These are phyloP conservation scores for Macquaria ambigua DNA, from an alignment of 2,113 vertebrate genomes.

Conservation along the genomic window DNA sequence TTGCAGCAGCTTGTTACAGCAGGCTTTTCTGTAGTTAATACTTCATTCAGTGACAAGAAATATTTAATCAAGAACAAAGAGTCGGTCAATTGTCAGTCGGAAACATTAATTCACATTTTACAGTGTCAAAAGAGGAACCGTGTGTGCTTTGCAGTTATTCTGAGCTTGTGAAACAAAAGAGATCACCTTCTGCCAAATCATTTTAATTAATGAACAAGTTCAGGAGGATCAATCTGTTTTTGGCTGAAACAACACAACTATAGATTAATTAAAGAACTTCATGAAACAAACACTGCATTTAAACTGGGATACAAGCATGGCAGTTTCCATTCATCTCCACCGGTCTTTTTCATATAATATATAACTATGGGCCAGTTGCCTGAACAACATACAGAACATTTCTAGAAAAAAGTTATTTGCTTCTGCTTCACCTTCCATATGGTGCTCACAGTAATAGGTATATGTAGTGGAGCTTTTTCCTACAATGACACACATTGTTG, in stretches of 20 bases:
- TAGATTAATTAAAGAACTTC: constrained; percentile 21
- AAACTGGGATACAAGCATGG: neutral
- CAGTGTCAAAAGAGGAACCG: neutral
- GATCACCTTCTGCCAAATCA: neutral
- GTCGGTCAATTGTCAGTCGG: neutral
- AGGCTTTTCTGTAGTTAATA: neutral
- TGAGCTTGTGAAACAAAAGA: constrained; percentile 10
- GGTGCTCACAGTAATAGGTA: neutral
- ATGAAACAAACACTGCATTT: neutral
- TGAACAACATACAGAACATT: neutral
- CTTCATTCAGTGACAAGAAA: neutral
- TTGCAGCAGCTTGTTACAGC: neutral
- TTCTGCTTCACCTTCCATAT: neutral
- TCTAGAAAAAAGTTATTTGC: neutral
- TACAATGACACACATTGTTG: neutral
- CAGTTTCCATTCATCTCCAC: neutral
- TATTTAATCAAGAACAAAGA: constrained; percentile 6
- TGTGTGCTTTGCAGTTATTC: constrained; percentile 6
- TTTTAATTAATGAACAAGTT: constrained; percentile 20
- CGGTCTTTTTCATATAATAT: neutral
- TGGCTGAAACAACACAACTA: neutral
- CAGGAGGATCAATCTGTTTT: neutral
- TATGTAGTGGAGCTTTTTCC: neutral
- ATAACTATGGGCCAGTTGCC: neutral
- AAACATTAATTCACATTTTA: neutral